Base-by-base conservation (phyloP, 2,113 vertebrate species). In the Podarcis raffonei region DNA sequence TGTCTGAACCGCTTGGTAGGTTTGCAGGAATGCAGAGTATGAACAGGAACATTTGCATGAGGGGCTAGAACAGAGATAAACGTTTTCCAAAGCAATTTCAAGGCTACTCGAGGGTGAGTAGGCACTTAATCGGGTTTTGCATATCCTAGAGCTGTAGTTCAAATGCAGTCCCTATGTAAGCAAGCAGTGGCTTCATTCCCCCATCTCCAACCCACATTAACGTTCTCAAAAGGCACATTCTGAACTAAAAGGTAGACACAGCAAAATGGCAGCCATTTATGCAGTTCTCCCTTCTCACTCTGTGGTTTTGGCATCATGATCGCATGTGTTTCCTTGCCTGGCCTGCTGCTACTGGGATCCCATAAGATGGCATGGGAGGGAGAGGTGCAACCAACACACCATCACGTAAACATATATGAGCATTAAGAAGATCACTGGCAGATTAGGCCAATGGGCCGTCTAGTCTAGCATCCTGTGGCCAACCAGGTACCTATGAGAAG, bases 21-120 rank as follows among this genome's bases (percentile, higher is more conserved):
- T 78, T 39, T 57, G 32, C n/a, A 89, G 23, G 81, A 89, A 89
- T 84, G 87, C 69, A 1, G 39, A 84, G 72, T 78, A 78, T 78
- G 87, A 89, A 77, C 72, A 78, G 87, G 74, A 78, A 74, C 6
- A 11, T 68, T 88, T 76, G 81, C 32, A 23, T 32, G 87, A 83
- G 72, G 5, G 23, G 6, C 57, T 22, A 30, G 81, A 83, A 66
- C n/a, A 30, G n/a, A 78, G 81, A 83, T 22, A 89, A 78, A 89
- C 37, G 15, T 59, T 89, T 84, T 78, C 75, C 57, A 83, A 68
- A 78, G 15, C 39, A 88, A 57, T 84, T 89, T 77, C 81, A 84
- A 57, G 22, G 62, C 87, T 83, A 53, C 81, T 83, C 15, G 48
- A 83, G 74, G 32, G 13, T 83, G n/a, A 83, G 37, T 83, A 42